These are phyloP conservation scores for Cylas formicarius DNA, from an alignment of 1,140 invertebrate species.

Conservation along the genomic window DNA sequence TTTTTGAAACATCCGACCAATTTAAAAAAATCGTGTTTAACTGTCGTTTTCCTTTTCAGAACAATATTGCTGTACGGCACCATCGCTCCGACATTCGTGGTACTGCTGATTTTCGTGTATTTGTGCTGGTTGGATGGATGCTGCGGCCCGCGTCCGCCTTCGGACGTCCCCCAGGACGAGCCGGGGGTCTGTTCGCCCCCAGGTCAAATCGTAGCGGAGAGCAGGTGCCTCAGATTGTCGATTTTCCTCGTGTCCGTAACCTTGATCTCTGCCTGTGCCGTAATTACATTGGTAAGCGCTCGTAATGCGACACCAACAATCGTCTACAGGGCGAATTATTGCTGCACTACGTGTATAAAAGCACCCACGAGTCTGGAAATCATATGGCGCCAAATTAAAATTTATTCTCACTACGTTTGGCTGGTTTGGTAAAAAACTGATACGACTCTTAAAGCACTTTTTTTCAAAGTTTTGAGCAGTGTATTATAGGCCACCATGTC, in stretches of 20 bases:
- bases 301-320: no score
- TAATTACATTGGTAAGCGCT: constrained; percentile 60
- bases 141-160: constrained; percentile 37
- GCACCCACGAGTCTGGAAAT: no score
- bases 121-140: constrained; percentile 52
- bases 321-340: no score
- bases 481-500: no score
- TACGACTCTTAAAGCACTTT: no score
- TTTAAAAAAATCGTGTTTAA: not conserved
- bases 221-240: constrained; percentile 56
- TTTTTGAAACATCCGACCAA: constrained; percentile 2
- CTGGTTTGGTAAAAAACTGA: no score
- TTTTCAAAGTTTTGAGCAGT: no score
- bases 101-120: constrained; percentile 55
- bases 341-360: no score
- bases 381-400: no score
- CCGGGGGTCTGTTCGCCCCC: constrained; percentile 45
- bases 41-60: constrained; percentile 43
- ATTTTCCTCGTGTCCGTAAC: constrained; percentile 60
- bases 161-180: constrained; percentile 41
- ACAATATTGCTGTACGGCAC: constrained; percentile 57
- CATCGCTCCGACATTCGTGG: constrained; percentile 55
- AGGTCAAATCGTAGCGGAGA: constrained; percentile 55
- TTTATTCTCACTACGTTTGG: no score
- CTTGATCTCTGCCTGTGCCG: constrained; percentile 58